Percentiles rank a stretch among this genome's conserved stretches.
Conservation (phyloP, 92 coral and sea anemone species). For the Porites lobata region DNA sequence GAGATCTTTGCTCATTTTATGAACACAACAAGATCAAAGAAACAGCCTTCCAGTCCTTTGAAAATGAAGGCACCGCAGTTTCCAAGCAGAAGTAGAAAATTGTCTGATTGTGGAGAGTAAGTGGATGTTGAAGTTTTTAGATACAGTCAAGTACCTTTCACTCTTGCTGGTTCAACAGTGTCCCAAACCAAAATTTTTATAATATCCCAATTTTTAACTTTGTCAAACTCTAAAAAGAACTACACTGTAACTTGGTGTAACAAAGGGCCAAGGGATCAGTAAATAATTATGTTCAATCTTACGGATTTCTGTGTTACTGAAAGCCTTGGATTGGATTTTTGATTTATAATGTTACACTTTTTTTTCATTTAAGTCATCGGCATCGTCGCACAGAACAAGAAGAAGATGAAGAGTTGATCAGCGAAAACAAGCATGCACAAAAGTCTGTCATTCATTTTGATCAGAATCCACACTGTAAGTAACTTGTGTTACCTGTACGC, state of each 20-base stretch:
- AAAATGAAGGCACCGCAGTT: slow-evolving; percentile 95
- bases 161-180: not conserved
- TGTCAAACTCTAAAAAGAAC: too few relatives aligned
- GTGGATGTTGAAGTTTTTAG: slow-evolving; percentile 23
- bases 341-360: not conserved
- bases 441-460: slow-evolving; percentile 96
- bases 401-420: slow-evolving; percentile 95
- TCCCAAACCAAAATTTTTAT: not conserved
- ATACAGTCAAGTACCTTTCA: not conserved
- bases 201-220: too few relatives aligned
- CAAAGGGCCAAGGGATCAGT: too few relatives aligned
- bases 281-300: too few relatives aligned
- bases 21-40: slow-evolving; percentile 90
- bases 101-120: slow-evolving; percentile 98
- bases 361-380: slow-evolving; percentile 82
- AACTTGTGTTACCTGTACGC: not conserved
- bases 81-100: slow-evolving; percentile 86
- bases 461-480: slow-evolving; percentile 97
- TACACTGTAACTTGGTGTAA: too few relatives aligned
- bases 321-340: not conserved
- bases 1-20: slow-evolving; percentile 99
- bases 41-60: slow-evolving; percentile 95
- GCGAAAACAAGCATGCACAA: slow-evolving; percentile 91
- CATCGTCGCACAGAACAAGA: slow-evolving; percentile 98
- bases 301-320: not conserved